These are phyloP conservation scores for Calliopsis andreniformis DNA, from an alignment of 1,140 invertebrate species.

Conservation along the genomic window DNA sequence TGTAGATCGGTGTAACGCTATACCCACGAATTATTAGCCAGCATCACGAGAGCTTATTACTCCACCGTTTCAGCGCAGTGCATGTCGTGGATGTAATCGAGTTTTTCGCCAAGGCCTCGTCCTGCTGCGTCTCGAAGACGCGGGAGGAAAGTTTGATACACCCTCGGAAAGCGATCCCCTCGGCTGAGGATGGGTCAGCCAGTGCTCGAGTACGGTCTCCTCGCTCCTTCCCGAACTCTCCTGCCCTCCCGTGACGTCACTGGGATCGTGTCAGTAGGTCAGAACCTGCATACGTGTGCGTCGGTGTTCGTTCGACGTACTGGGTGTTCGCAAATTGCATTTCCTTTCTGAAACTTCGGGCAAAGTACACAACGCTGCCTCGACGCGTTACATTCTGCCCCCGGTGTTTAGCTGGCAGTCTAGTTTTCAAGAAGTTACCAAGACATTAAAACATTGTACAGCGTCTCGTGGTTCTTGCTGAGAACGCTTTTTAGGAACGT, in stretches of 20 bases:
- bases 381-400: not conserved
- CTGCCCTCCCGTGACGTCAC: conserved; percentile 72
- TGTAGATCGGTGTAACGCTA: conserved; percentile 15
- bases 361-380: too few relatives aligned
- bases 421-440: not conserved
- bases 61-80: conserved; percentile 11
- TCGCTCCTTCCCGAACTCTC: conserved; percentile 48
- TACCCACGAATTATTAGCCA: conserved; percentile 21
- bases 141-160: not conserved
- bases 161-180: conserved; percentile 12
- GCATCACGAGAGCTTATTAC: conserved; percentile 1
- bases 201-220: conserved; percentile 17
- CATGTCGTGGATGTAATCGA: not conserved
- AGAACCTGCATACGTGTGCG: conserved; percentile 68
- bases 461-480: too few relatives aligned
- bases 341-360: not conserved
- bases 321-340: conserved; percentile 48
- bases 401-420: too few relatives aligned
- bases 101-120: not conserved
- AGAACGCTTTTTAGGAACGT: not conserved
- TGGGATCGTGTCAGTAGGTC: conserved; percentile 74
- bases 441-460: not conserved
- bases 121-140: not conserved
- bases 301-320: conserved; percentile 37
- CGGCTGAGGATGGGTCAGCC: conserved; percentile 32